Conservation (phyloP, 1,140 invertebrate species). For the Polypedilum vanderplanki region DNA sequence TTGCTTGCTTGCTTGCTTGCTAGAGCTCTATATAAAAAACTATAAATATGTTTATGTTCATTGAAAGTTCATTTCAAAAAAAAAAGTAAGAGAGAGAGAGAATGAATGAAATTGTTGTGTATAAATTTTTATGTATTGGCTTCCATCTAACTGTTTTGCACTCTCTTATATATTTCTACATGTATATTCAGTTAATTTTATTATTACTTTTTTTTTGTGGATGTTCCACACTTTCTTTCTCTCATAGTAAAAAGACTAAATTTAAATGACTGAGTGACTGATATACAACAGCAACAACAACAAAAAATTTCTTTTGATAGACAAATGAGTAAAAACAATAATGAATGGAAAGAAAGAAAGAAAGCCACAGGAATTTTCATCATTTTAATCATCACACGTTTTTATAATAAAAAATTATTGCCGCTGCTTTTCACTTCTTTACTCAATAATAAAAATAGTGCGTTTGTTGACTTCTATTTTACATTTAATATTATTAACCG, state of each 20-base stretch:
- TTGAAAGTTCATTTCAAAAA: not conserved
- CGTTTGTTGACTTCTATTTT: constrained; percentile 2
- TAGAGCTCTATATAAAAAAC: no score
- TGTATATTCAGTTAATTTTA: constrained; percentile 8
- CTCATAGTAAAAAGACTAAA: no score
- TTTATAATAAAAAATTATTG: not conserved
- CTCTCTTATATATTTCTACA: not conserved
- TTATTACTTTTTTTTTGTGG: constrained; percentile 4
- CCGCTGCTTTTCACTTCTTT: not conserved
- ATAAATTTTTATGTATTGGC: not conserved
- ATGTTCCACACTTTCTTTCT: no score
- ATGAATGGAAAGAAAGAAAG: not conserved
- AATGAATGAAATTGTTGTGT: not conserved
- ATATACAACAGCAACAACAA: no score
- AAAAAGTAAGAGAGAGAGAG: not conserved
- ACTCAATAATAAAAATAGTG: not conserved
- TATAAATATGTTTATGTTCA: not conserved
- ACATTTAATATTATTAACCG: not conserved
- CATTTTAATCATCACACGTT: constrained; percentile 12
- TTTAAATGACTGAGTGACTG: no score
- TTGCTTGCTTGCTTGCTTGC: no score
- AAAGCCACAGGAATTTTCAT: not conserved
- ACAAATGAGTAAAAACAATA: not conserved
- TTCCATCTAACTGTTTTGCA: constrained; percentile 26
- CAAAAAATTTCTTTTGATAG: no score